Conservation (phyloP, 2,113 vertebrate species). For the Ranitomeya variabilis region DNA sequence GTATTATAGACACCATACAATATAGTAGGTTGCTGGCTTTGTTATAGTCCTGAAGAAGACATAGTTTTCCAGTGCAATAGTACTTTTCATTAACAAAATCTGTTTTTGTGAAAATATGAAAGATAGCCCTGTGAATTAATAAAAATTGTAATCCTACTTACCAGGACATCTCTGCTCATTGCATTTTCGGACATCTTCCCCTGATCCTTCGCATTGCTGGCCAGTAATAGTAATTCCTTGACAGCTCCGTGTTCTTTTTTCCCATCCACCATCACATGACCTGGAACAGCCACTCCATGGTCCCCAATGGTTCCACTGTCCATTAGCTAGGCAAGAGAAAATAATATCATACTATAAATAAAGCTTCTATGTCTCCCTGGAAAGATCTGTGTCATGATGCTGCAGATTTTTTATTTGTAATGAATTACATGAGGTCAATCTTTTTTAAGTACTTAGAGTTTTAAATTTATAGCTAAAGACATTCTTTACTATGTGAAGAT, state of each 20-base stretch:
- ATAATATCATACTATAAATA: background rate
- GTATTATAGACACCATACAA: background rate
- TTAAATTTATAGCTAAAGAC: background rate
- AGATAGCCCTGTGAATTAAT: background rate
- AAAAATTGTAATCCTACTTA: constrained; percentile 67
- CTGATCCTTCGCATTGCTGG: constrained; percentile 88
- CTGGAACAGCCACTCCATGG: constrained; percentile 98
- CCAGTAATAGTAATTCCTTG: constrained; percentile 86
- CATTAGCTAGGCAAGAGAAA: constrained; percentile 82
- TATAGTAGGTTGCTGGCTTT: background rate
- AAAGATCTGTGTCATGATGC: background rate
- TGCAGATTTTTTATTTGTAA: background rate
- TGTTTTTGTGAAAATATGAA: background rate
- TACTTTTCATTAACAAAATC: background rate
- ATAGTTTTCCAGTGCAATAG: no score
- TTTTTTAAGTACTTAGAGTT: background rate
- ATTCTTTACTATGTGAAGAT: background rate
- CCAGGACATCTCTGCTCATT: constrained; percentile 96
- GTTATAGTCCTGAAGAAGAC: no score
- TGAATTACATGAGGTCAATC: background rate
- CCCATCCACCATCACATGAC: constrained; percentile 96
- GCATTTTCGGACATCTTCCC: constrained; percentile 91
- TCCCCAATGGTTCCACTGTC: constrained; percentile 98
- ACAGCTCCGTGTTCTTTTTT: constrained; percentile 86
- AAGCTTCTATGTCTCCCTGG: background rate